phyloP scores from a whole-genome alignment of 2,888 invertebrate species.

The Flexamia atlantica region DNA sequence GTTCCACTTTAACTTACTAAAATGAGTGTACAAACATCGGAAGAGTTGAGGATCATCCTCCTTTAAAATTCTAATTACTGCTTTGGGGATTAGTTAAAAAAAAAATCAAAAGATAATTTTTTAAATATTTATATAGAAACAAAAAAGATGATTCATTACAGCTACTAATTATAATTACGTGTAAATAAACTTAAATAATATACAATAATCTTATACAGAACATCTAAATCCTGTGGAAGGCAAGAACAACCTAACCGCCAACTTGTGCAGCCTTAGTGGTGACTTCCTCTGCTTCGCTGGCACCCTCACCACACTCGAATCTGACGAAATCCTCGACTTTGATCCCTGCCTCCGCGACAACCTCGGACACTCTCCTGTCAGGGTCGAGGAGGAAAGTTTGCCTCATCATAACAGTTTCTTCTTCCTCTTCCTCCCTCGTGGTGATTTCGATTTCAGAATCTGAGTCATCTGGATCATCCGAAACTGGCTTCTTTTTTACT shows the following conservation, averaged over 20 bases:
- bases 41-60: too few species aligned
- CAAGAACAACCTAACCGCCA: slow-evolving; percentile 41
- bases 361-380: slow-evolving; percentile 81
- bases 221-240: neutral
- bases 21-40: too few species aligned
- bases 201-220: slow-evolving; percentile 1
- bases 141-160: neutral
- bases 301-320: slow-evolving; percentile 90
- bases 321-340: slow-evolving; percentile 85
- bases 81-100: too few species aligned
- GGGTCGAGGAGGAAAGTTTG: slow-evolving; percentile 94
- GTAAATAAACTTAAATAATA: slow-evolving; percentile 1
- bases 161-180: neutral
- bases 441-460: slow-evolving; percentile 19
- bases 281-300: slow-evolving; percentile 65
- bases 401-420: slow-evolving; percentile 88
- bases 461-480: slow-evolving; percentile 3
- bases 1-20: too few species aligned
- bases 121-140: too few species aligned
- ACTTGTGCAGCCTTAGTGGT: slow-evolving; percentile 56
- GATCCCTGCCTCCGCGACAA: slow-evolving; percentile 68
- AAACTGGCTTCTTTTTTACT: slow-evolving; percentile 19
- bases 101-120: too few species aligned
- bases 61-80: too few species aligned
- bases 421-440: slow-evolving; percentile 23